Evolutionary conservation across 2,888 invertebrate genomes (phyloP).

Genomic region (Platycnemis pennipes): DNA sequence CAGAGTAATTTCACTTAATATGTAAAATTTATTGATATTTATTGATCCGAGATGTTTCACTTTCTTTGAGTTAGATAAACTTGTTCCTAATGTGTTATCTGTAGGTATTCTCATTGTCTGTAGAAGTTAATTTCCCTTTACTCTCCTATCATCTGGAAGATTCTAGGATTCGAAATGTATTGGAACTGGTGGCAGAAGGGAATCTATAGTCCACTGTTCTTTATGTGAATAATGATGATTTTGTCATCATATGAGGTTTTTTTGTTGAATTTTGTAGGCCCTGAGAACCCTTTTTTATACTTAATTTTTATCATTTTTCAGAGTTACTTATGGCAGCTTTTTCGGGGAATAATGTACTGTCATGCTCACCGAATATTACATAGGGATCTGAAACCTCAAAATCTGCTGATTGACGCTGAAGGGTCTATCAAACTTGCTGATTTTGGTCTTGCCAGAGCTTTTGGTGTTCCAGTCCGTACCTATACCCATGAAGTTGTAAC

Average conservation of each 20-base stretch:
- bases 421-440: conserved; percentile 97
- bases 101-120: no score
- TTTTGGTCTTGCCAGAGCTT: conserved; percentile 96
- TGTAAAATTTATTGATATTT: no score
- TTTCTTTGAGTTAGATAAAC: no score
- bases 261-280: not conserved
- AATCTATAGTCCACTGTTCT: not conserved
- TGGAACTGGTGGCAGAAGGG: not conserved
- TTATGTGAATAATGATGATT: not conserved
- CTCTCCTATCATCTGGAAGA: no score
- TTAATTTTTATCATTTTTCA: conserved; percentile 73
- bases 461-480: conserved; percentile 94
- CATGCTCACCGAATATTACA: conserved; percentile 94
- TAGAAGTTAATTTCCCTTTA: no score
- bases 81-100: no score
- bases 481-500: conserved; percentile 98
- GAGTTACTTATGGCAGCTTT: conserved; percentile 92
- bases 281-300: not conserved
- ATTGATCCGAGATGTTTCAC: no score
- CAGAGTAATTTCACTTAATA: no score
- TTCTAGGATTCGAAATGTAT: not conserved
- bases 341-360: conserved; percentile 93
- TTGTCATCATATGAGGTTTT: not conserved
- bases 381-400: conserved; percentile 97
- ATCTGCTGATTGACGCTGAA: conserved; percentile 91